Evolutionary conservation across 2,113 vertebrate species (phyloP), one percentile per base, ranked within the genome.

Genomic region (Blennius ocellaris): DNA sequence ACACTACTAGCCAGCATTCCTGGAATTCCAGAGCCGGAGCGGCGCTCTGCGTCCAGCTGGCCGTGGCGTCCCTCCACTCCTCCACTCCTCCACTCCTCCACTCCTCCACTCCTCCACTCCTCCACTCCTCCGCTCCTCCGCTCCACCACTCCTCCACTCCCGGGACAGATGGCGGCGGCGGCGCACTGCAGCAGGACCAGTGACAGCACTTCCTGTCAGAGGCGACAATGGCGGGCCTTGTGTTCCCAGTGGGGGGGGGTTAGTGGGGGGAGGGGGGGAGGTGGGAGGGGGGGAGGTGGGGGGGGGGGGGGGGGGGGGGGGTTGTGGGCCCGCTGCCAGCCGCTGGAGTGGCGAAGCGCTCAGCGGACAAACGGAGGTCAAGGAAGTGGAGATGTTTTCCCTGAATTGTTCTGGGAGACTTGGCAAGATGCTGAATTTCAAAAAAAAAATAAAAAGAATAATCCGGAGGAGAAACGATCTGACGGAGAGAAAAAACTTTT

Each of bases 161-260:
- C 51, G n/a, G 62, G 58, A 73, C 53, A 54, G 45, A 73, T 53
- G 40, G 76, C 16, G 68, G 70, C 16, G 68, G 70, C 72, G 9
- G 37, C 9, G 73, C 58, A 83, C 78, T 86, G 82, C 63, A 73
- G 86, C 58, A 74, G 62, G 66, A 81, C 82, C 21, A 87, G 80
- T 60, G 30, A 41, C 82, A 80, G 74, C 63, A 84, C 84, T 87
- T 90, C 88, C 89, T 81, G 45, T 39, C 60, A 92, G 89, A 90
- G 89, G 81, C 85, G 15, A 65, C 62, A 30, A 30, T 30, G 21
- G 21, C 21, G 21, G 21, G 21, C 21, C 21, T 30, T 30, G 21
- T 30, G 21, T 30, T 30, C 21, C 21, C 21, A 4, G 4, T 2
- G 21, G 21, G 21, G 21, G 2, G 21, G 21, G 2, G 21, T n/a